Evolutionary conservation across 2,888 invertebrate species (phyloP).

Genomic region (Zonitis immaculata): DNA sequence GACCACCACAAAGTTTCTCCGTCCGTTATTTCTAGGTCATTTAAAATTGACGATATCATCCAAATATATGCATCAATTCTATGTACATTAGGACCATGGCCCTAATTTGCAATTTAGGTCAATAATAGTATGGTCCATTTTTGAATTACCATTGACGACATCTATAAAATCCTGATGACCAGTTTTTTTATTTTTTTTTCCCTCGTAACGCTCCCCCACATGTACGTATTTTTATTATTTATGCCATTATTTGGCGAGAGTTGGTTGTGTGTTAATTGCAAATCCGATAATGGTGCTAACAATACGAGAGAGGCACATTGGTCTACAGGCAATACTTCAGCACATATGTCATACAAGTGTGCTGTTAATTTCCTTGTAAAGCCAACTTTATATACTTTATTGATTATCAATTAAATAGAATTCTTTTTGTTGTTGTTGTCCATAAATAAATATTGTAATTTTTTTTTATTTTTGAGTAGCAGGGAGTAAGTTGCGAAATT

Average conservation of each 20-base stretch:
- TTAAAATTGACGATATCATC: background rate
- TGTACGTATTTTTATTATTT: slow-evolving; percentile 25
- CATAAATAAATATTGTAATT: no score
- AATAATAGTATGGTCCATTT: slow-evolving; percentile 22
- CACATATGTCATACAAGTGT: no score
- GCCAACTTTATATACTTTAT: no score
- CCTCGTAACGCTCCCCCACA: background rate
- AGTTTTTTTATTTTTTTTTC: slow-evolving; percentile 11
- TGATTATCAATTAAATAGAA: no score
- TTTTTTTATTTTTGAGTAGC: no score
- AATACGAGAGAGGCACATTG: slow-evolving; percentile 15
- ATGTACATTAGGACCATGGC: slow-evolving; percentile 21
- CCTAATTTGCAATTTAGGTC: slow-evolving; percentile 23
- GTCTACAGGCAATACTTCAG: slow-evolving; percentile 6
- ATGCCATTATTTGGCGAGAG: slow-evolving; percentile 20
- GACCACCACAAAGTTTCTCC: no score
- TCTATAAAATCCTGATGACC: slow-evolving; percentile 11
- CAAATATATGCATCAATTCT: slow-evolving; percentile 21
- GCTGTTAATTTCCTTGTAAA: no score
- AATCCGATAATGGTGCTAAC: slow-evolving; percentile 27
- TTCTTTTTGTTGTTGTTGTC: no score
- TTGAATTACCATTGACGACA: slow-evolving; percentile 27
- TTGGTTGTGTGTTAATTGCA: slow-evolving; percentile 27
- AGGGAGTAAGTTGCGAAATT: no score
- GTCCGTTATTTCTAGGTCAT: background rate